Percentiles rank a stretch among this genome's conserved stretches.
Evolutionary conservation across 2,113 vertebrate genomes (phyloP).

Genomic region (Corythornis madagascariensis): DNA sequence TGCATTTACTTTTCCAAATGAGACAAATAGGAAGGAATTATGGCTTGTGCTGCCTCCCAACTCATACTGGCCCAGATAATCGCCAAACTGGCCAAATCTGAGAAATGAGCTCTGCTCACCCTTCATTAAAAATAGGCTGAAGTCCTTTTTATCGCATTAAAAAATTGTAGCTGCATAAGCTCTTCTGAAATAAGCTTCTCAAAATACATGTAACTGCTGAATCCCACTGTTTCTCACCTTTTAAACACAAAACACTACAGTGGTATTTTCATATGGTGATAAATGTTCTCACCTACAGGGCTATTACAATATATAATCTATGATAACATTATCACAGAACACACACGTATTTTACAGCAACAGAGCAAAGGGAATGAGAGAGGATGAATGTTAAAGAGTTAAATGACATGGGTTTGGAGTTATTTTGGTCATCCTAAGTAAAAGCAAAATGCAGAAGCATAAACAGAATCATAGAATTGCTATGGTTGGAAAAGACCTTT

Average conservation of each 20-base stretch:
- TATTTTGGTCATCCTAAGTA: background rate
- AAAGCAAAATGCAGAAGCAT: background rate
- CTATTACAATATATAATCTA: conserved; percentile 25
- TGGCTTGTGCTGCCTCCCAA: background rate
- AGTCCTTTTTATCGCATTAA: background rate
- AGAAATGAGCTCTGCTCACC: background rate
- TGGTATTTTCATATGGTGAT: background rate
- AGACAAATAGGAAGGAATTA: conserved; percentile 10
- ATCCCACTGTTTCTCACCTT: conserved; percentile 21
- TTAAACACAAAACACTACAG: conserved; percentile 1
- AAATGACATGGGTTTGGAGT: background rate
- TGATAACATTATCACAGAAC: background rate
- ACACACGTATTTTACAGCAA: background rate
- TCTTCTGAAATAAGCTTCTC: conserved; percentile 16
- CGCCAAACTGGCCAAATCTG: background rate
- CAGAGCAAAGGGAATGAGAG: background rate
- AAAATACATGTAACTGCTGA: conserved; percentile 3
- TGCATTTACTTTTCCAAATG: conserved; percentile 8
- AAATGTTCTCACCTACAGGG: background rate
- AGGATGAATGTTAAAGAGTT: background rate
- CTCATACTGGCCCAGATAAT: background rate
- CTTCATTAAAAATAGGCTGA: background rate
- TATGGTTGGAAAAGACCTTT: too few relatives aligned
- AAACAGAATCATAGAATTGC: background rate
- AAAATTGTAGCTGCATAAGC: background rate